A percentile compares a stretch with the other conserved stretches of the same genome.
Evolutionary conservation across 2,888 invertebrate genomes (phyloP).

Genomic region (Thalpophila matura): DNA sequence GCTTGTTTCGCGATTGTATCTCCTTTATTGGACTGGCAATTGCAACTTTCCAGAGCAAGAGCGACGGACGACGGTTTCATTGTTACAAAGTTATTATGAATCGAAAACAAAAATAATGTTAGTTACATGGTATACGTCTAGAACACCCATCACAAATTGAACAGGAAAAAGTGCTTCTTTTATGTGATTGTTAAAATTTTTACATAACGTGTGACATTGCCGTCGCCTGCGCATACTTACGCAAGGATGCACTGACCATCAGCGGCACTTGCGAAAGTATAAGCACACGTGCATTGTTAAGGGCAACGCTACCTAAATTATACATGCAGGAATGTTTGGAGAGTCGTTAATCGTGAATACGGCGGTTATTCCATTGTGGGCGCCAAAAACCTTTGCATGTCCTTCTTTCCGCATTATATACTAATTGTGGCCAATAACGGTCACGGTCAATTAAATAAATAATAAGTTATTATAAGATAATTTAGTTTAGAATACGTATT

Average conservation of each 20-base stretch:
- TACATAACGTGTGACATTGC: constrained; percentile 82
- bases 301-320: constrained; percentile 40
- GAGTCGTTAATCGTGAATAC: constrained; percentile 3
- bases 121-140: neutral
- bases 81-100: constrained; percentile 4
- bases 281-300: constrained; percentile 65
- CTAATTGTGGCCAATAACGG: neutral
- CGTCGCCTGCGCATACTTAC: constrained; percentile 69
- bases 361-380: neutral
- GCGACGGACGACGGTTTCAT: neutral
- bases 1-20: constrained; percentile 36
- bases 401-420: neutral
- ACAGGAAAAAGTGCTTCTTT: constrained; percentile 21
- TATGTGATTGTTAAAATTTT: constrained; percentile 26
- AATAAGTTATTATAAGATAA: neutral
- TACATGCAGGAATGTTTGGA: constrained; percentile 28
- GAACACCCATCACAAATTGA: neutral
- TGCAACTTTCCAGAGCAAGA: constrained; percentile 4
- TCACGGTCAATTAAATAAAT: neutral
- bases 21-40: constrained; percentile 22
- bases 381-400: constrained; percentile 4
- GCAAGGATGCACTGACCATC: constrained; percentile 80
- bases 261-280: constrained; percentile 75
- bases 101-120: constrained; percentile 3
- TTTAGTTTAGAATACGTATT: neutral